phyloP scores from a whole-genome alignment of 2,888 invertebrate species.

The Melipona bicolor region DNA sequence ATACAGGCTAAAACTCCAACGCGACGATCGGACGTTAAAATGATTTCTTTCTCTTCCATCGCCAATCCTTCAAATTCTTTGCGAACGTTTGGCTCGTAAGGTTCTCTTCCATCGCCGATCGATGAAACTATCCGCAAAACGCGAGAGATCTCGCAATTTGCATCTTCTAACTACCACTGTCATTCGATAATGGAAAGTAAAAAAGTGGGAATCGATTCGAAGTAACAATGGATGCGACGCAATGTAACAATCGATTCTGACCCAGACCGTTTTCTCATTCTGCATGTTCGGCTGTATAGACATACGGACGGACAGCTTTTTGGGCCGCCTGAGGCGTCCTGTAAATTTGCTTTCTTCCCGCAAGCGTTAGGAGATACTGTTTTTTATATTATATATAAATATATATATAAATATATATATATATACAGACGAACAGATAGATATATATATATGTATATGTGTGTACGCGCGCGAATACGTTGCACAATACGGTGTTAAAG shows the following conservation, averaged over 20 bases:
- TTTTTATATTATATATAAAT: constrained; percentile 70
- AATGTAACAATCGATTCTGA: not conserved
- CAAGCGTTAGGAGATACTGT: constrained; percentile 69
- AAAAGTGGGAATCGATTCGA: not conserved
- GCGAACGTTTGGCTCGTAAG: not conserved
- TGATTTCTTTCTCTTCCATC: not conserved
- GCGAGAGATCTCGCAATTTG: constrained; percentile 5
- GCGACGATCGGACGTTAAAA: not conserved
- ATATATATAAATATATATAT: constrained; percentile 63
- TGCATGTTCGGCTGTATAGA: constrained; percentile 67
- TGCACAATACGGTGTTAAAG: constrained; percentile 70
- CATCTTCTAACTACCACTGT: constrained; percentile 16
- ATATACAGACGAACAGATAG: constrained; percentile 64
- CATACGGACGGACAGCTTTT: constrained; percentile 62
- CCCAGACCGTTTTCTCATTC: constrained; percentile 59
- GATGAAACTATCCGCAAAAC: constrained; percentile 3
- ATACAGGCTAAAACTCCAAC: not conserved
- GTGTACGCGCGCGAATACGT: constrained; percentile 72
- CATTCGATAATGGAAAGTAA: not conserved
- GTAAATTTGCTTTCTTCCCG: constrained; percentile 69
- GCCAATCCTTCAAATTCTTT: not conserved
- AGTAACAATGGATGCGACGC: not conserved
- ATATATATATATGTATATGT: constrained; percentile 70
- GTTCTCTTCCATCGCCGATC: constrained; percentile 9
- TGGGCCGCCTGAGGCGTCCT: constrained; percentile 45